phyloP scores from a whole-genome alignment of 2,797 vertebrate genomes.

The Sitta carolinensis region DNA sequence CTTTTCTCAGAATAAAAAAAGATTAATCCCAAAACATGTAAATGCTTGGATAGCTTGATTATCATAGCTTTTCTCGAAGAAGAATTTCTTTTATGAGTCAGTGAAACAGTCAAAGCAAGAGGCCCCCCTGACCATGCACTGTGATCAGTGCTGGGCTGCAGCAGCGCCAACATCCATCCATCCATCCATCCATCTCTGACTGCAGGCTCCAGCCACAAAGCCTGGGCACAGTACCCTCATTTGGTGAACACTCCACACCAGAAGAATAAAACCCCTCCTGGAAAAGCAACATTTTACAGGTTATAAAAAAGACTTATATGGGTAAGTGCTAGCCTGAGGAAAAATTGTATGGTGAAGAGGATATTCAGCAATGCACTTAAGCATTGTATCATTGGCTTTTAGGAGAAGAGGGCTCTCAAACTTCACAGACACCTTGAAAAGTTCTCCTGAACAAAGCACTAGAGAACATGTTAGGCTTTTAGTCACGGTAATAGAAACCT shows the following conservation, averaged over 20 bases:
- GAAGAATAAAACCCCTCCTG: neutral
- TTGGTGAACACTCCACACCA: neutral
- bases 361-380: neutral
- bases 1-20: neutral
- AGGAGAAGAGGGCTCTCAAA: neutral
- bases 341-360: neutral
- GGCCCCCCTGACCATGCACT: neutral
- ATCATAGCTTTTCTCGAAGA: neutral
- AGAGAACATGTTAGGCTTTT: neutral
- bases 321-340: neutral
- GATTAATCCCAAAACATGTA: neutral
- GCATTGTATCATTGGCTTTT: neutral
- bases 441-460: neutral
- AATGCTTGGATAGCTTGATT: neutral
- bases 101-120: neutral
- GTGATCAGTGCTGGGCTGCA: accelerated
- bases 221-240: neutral
- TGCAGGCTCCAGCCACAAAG: neutral
- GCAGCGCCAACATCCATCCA: accelerated
- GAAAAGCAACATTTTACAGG: neutral
- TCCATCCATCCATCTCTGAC: neutral
- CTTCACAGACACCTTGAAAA: neutral
- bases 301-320: neutral
- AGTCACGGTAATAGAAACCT: neutral
- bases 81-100: neutral